Base-by-base conservation (phyloP, 2,797 vertebrate species). In the Lacerta bilineata region DNA sequence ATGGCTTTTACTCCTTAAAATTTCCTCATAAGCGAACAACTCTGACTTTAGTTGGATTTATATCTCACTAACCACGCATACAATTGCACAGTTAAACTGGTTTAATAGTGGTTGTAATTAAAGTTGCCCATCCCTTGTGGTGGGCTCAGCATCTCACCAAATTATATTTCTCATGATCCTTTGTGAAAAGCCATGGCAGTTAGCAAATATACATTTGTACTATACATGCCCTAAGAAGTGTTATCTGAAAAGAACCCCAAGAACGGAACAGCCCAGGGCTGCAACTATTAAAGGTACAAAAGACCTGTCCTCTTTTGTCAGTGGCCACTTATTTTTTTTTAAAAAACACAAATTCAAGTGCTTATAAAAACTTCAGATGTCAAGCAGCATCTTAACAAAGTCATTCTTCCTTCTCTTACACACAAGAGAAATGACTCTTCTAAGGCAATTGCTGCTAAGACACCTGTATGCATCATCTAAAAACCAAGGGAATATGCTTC, bases 241-340 rank as follows among this genome's bases (percentile, higher is more conserved):
- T 90, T 91, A 86, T 59, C 39, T 87, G 87, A 91, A 88, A 87
- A 88, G 55, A 89, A 89, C 90, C 79, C 50, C 46, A 50, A 50
- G 66, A 23, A 80, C 68, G 78, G 41, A 86, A 77, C 80, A 90
- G 85, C 89, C 33, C 74, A 66, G 23, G 25, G 59, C 27, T n/a
- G 8, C 76, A 78, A 61, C 59, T 61, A 61, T 61, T 61, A 61
- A 61, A 61, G 33, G 33, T 74, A 20, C 36, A 74, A 15, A 74
- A 7, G 15, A 20, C 33, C 72, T 39, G 33, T 0, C 33, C 33
- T 6, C 15, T 74, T 6, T 33, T 74, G 71, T 36, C n/a, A 2
- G 6, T 74, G 18, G 2, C 13, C 13, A 29, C 33, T 74, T 74
- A 20, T 39, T 39, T 17, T 25, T 11, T 25, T 9, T n/a, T 17